Conservation (phyloP, 30 jellyfish, hydroid and myxozoan species). For the Aurelia aurita complex sp. Pacific region DNA sequence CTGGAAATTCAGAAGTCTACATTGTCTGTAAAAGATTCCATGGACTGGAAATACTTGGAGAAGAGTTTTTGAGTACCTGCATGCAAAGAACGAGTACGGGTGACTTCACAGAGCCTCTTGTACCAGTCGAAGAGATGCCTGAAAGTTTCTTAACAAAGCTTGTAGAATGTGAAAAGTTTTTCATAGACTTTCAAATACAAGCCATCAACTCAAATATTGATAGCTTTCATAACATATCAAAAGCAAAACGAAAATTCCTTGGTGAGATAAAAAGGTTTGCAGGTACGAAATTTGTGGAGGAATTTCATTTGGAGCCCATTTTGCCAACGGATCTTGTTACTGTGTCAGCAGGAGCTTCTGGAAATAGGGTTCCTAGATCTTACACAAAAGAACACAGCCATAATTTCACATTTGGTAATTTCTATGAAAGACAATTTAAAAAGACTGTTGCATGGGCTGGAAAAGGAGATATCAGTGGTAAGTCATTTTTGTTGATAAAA, state of each 20-base stretch:
- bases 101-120: constrained; percentile 26
- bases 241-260: not conserved
- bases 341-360: not conserved
- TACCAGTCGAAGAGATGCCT: constrained; percentile 47
- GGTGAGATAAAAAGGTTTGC: constrained; percentile 18
- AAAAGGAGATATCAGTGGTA: constrained; percentile 18
- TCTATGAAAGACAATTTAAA: constrained; percentile 34
- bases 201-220: constrained; percentile 65
- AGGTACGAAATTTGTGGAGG: constrained; percentile 38
- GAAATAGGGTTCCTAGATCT: not conserved
- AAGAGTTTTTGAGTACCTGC: constrained; percentile 4
- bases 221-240: constrained; percentile 29
- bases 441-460: constrained; percentile 25
- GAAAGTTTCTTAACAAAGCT: constrained; percentile 38
- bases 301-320: constrained; percentile 40
- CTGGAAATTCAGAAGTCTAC: constrained; percentile 98
- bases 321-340: constrained; percentile 8
- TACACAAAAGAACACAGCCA: constrained; percentile 48
- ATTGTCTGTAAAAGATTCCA: constrained; percentile 68
- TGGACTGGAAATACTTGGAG: constrained; percentile 32
- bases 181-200: constrained; percentile 62
- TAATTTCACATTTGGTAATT: constrained; percentile 48
- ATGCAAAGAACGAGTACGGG: constrained; percentile 30
- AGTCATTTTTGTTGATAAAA: not conserved
- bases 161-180: constrained; percentile 51